Conservation (phyloP, 2,888 invertebrate species). For the Poecilobothrus nobilitatus region DNA sequence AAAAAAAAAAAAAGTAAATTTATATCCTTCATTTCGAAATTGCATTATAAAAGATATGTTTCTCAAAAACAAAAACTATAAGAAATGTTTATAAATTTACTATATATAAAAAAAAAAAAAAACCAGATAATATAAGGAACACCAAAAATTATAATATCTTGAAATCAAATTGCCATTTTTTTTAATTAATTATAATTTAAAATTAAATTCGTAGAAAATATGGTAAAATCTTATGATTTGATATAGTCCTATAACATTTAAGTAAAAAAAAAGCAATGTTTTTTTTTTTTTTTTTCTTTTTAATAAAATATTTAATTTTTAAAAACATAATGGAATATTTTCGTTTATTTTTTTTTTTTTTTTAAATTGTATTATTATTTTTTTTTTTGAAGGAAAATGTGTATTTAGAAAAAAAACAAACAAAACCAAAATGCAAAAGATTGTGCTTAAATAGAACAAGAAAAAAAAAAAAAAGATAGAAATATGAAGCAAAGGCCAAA, state of each 20-base stretch:
- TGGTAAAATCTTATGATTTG: not conserved
- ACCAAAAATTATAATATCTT: not conserved
- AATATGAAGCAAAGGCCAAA: too few relatives aligned
- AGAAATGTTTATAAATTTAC: too few relatives aligned
- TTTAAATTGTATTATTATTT: too few relatives aligned
- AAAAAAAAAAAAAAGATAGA: too few relatives aligned
- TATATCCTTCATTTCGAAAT: too few relatives aligned
- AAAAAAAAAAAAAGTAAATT: too few relatives aligned
- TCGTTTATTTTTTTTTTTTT: not conserved
- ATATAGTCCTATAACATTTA: not conserved
- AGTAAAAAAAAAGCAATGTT: not conserved
- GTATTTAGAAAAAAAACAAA: too few relatives aligned
- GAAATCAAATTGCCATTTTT: not conserved
- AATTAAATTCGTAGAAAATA: not conserved
- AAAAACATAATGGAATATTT: not conserved
- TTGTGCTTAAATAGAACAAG: too few relatives aligned
- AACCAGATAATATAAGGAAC: not conserved
- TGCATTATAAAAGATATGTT: not conserved
- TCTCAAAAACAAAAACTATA: not conserved
- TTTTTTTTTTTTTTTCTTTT: not conserved
- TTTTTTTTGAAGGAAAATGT: too few relatives aligned
- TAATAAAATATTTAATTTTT: not conserved
- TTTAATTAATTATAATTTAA: not conserved
- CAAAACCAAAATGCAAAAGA: too few relatives aligned
- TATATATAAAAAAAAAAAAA: too few relatives aligned